A percentile compares a stretch with the other conserved stretches of the same genome.
Evolutionary conservation across 37 sponge, comb jelly and placozoan genomes (phyloP).

Genomic region (Halichondria panicea): DNA sequence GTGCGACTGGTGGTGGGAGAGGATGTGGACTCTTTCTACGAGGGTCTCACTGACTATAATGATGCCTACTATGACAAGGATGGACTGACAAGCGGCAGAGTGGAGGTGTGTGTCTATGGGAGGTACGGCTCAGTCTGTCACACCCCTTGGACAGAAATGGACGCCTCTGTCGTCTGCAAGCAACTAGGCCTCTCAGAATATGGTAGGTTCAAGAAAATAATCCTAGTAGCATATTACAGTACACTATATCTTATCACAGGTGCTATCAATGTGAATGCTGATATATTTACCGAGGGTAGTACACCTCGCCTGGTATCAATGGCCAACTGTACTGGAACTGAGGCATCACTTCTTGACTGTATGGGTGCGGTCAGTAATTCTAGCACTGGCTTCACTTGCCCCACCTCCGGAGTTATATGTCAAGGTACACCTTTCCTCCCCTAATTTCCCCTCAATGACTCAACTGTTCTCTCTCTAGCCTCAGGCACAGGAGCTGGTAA

Average conservation of each 20-base stretch:
- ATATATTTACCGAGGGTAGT: constrained; percentile 14
- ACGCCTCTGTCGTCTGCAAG: constrained; percentile 50
- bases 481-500: too few species aligned
- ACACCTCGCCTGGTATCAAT: constrained; percentile 6
- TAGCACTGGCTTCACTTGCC: background rate
- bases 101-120: constrained; percentile 45
- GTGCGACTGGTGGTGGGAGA: constrained; percentile 21
- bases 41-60: constrained; percentile 14
- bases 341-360: constrained; percentile 23
- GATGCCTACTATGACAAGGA: constrained; percentile 30
- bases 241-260: constrained; percentile 6
- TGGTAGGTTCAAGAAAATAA: constrained; percentile 7
- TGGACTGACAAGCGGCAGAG: constrained; percentile 35
- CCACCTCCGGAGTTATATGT: constrained; percentile 25
- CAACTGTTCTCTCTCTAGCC: too few species aligned
- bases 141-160: constrained; percentile 27
- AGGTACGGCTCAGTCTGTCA: constrained; percentile 46
- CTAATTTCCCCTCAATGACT: too few species aligned
- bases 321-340: constrained; percentile 37
- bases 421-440: too few species aligned
- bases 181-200: constrained; percentile 42
- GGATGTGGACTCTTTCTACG: constrained; percentile 19
- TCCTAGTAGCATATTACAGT: background rate
- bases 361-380: background rate
- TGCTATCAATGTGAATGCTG: constrained; percentile 26